Evolutionary conservation across 1,140 invertebrate species (phyloP), one percentile per base, ranked within the genome.

Genomic region (Eumeta japonica): DNA sequence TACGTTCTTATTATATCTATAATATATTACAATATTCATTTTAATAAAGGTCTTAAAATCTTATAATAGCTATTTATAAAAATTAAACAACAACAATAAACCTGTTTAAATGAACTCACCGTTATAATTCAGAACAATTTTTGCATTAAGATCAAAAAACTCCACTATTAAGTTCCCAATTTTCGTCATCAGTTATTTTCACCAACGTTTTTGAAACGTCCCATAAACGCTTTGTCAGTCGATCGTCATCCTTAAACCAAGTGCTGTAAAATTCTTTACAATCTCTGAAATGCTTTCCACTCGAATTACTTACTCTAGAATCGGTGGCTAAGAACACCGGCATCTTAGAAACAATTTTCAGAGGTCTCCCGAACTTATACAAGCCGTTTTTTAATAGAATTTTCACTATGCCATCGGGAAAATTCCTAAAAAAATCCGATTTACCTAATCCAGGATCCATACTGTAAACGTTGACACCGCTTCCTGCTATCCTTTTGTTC

Each of bases 381-480:
- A 39, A 55, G 31, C 34, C 50, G n/a, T 41, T 28, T 37, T 55
- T 58, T 5, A 55, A 37, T 10, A 57, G 11, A 2, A 73, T 71
- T 20, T 49, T 55, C 37, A 79, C 67, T 33, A 73, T 42, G 0
- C 75, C 58, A n/a, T 65, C 58, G 35, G 78, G 70, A 10, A 84
- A 50, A 46, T 89, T 70, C 48, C 87, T 79, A 37, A 86, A 85
- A 14, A 91, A 75, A 16, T 83, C 79, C 1, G 89, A 89, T 37
- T 85, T 86, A 9, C 84, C 84, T 53, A 89, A 84, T 12, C 90
- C 90, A 16, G 90, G 91, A 58, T 89, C 89, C 39, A 88, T 77
- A 37, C 83, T 81, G 63, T 87, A 88, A 7, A 87, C 81, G 42
- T 73, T 81, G 1, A 91, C 78, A 12, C 80, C 80, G 39, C 64